Base-by-base conservation (phyloP, 2,113 vertebrate genomes). In the Cathartes aura region DNA sequence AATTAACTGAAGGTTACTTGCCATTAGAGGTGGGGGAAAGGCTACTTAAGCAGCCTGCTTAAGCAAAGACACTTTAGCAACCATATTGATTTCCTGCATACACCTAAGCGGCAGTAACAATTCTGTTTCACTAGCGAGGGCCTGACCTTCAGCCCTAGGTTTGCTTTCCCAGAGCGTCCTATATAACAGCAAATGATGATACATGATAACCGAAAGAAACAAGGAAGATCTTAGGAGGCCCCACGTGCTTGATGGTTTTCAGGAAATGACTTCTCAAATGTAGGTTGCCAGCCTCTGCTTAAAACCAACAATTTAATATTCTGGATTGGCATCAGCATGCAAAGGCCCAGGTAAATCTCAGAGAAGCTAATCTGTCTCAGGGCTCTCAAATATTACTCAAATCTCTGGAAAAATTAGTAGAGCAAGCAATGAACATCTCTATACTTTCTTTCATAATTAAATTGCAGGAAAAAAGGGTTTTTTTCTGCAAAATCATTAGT, bases 1-100 rank as follows among this genome's bases (percentile, higher is more conserved):
- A 94, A 90, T 93, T 93, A 96, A 70, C 38, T 86, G 85, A 76
- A 80, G 47, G 85, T 73, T 90, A 92, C 42, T 92, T 97, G 71
- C 55, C 63, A 59, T 76, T 81, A 88, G 50, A 63, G 40, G n/a
- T 67, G 40, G 36, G 22, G 56, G 29, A 79, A 93, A 90, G 78
- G 43, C 90, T 91, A 50, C 81, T 79, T 95, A 82, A 85, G 72
- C 71, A 74, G 27, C 26, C 56, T 88, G 78, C 91, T 95, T 82
- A 93, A 85, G 91, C 15, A 91, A 85, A 94, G 74, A 66, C 72
- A 45, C 53, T 97, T 91, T 34, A 94, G 92, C 63, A 88, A 74
- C 82, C 63, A 45, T 55, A 93, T 66, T 93, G 95, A 92, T 97
- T 90, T 90, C 88, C 85, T 55, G 13, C 5, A 0, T 76, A 90